Base-by-base conservation (phyloP, 2,888 invertebrate genomes). In the Trichogramma evanescens region DNA sequence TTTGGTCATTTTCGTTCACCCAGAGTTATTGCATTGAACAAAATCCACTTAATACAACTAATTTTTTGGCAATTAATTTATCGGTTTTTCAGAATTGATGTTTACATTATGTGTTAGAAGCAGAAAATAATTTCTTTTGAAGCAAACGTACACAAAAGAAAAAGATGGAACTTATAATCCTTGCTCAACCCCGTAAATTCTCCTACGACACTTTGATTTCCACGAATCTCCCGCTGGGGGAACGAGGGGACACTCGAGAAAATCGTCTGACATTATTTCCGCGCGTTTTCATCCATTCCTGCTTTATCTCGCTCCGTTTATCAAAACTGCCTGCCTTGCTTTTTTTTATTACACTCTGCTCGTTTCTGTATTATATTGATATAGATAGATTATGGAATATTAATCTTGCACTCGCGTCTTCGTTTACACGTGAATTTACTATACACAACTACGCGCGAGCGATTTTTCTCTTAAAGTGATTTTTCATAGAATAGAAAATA, bases 311-410 rank as follows among this genome's bases (percentile, higher is more conserved):
- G 50, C 46, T 54, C 40, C 62, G 51, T 59, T 59, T 54, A 46
- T 58, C 57, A 56, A 46, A 48, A 53, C 60, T 57, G 49, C 55
- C 59, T 62, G 49, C 42, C 55, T 59, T 51, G 45, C 40, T 54
- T 49, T 50, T 50, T 45, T 48, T 6, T 53, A 7, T 62, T 46
- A 26, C 56, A 49, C 48, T 48, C 54, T 50, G 45, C 58, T 64
- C 58, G 54, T 48, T 54, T 45, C 26, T 52, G 51, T 57, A 52
- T 61, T 52, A 61, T 54, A 63, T 50, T 52, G 58, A 61, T 61
- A 58, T 53, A 55, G 44, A 56, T 58, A 60, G n/a, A 52, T 53
- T 26, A 26, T 26, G 26, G 26, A 26, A 26, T 26, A 26, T 26
- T 26, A 26, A 26, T 26, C 44, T 50, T 54, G 50, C 56, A 50